These are phyloP conservation scores for Lydus trimaculatus DNA, from an alignment of 2,888 invertebrate genomes.

Conservation along the genomic window DNA sequence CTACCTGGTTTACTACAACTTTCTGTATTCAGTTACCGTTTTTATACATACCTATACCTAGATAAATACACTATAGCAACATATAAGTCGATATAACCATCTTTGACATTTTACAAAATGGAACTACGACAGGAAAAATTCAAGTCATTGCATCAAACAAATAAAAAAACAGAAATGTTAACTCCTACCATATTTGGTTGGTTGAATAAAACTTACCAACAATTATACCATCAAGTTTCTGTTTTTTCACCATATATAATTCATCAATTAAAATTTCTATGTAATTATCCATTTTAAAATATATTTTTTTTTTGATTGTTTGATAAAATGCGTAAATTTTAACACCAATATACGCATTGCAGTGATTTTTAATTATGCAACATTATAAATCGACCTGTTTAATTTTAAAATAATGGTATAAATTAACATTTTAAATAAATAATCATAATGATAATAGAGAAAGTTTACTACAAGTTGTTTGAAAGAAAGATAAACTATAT, in stretches of 20 bases:
- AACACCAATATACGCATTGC: neutral
- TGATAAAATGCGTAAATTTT: neutral
- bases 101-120: neutral
- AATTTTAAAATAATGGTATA: conserved; percentile 19
- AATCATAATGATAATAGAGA: conserved; percentile 18
- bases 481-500: too few relatives aligned
- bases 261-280: neutral
- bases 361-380: neutral
- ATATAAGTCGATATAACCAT: neutral
- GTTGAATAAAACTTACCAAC: neutral
- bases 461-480: too few relatives aligned
- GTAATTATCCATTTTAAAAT: neutral
- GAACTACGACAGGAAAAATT: neutral
- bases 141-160: neutral
- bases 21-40: neutral
- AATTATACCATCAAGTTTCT: neutral
- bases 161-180: neutral
- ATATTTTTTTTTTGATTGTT: neutral
- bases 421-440: conserved; percentile 23
- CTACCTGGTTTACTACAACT: neutral
- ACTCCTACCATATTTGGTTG: neutral
- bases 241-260: neutral
- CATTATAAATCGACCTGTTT: conserved; percentile 17
- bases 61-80: too few relatives aligned
- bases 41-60: too few relatives aligned